Conservation (phyloP, 2,113 vertebrate species). For the Centropus bengalensis region DNA sequence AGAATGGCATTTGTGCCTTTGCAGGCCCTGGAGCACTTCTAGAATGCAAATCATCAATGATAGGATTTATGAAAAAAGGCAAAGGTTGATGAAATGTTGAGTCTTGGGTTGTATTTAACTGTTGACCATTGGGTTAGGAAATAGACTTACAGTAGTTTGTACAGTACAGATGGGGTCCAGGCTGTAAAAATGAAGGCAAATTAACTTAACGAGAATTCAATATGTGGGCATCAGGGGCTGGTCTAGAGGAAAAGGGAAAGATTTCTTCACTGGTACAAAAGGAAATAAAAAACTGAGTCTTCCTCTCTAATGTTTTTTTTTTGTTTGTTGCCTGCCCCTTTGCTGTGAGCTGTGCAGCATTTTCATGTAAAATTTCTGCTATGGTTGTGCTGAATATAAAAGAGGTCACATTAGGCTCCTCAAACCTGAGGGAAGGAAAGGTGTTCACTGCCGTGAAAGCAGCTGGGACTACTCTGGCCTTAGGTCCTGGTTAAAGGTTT, state of each 20-base stretch:
- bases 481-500: neutral
- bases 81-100: slow-evolving; percentile 24
- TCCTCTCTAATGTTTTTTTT: neutral
- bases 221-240: neutral
- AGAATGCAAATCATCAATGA: neutral
- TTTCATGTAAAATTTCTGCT: neutral
- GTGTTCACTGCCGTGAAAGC: neutral
- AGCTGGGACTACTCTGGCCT: neutral
- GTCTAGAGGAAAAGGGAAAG: neutral
- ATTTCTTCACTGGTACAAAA: neutral
- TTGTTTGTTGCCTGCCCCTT: neutral
- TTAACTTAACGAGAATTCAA: neutral
- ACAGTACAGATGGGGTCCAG: neutral
- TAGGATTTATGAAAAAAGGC: neutral
- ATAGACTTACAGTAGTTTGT: neutral
- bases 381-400: neutral
- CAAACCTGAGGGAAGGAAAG: neutral
- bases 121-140: neutral
- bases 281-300: neutral
- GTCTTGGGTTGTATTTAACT: slow-evolving; percentile 8
- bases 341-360: neutral
- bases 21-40: neutral
- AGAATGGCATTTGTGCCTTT: neutral
- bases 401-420: neutral
- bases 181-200: neutral